Base-by-base conservation (phyloP, 1,140 invertebrate genomes). In the Bombus sibiricus region DNA sequence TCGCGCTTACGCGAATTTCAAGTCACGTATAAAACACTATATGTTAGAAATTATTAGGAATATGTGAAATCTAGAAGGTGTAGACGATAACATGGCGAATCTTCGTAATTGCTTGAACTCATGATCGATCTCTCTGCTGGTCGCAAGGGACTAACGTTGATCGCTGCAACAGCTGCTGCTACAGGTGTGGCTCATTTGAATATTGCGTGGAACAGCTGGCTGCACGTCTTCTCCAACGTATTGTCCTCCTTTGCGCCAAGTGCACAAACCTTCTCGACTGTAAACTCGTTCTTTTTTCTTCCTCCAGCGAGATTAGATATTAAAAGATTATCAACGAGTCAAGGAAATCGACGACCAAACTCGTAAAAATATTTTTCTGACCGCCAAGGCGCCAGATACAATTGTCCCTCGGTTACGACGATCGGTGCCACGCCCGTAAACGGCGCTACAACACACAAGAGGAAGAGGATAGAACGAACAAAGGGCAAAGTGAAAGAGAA, bases 111-210 rank as follows among this genome's bases (percentile, higher is more conserved):
- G 47, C 68, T 76, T 57, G 57, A 76, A 32, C 66, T 41, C 66
- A 28, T 53, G 79, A 89, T 86, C 84, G 75, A 81, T 81, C 53
- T 85, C 57, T n/a, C 39, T 25, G 64, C 34, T 47, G 39, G 37
- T 43, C 41, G 57, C 57, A 72, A 22, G 1, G 3, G 32, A n/a
- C n/a, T 66, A 66, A 85, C 25, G 18, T 22, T 15, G 57, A 71
- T 68, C 3, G 43, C 10, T 28, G 57, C 39, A 77, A 72, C 47
- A 86, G 41, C 74, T 78, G 77, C 37, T 32, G 74, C 37, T 72
- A 74, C 89, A 89, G 88, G 89, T 89, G 88, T 81, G 76, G 77
- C 81, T 89, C 88, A 81, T 90, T 89, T 87, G 88, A 89, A 90
- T 90, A 87, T 90, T 85, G 87, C 74, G 85, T 81, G 81, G 68